Evolutionary conservation across 1,140 invertebrate species (phyloP), one percentile per base, ranked within the genome.

Genomic region (Platyura marginata): DNA sequence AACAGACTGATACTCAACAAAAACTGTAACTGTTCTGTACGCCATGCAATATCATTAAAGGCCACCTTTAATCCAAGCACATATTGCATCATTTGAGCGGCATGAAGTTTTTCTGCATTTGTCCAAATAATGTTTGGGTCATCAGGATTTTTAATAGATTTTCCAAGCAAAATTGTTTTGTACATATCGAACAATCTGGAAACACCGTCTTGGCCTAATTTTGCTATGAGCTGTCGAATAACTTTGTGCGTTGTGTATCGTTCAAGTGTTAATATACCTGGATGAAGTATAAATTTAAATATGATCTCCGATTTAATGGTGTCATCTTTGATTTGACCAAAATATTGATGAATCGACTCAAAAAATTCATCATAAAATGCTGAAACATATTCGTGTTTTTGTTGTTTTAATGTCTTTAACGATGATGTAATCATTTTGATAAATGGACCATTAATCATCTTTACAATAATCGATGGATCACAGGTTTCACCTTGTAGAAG

Each of bases 201-300:
- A 1, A 81, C 64, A 35, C 74, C 69, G 41, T 70, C 68, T n/a
- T 51, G 49, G 41, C 69, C 66, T 41, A 80, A 61, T 54, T 67
- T 70, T 10, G 60, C 56, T n/a, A 68, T 72, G 29, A 79, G 65
- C 20, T 67, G 61, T 53, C 75, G 74, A 2, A 79, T 54, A 35
- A 79, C 46, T 48, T 69, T 74, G 11, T 66, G 70, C 20, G 70
- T 70, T 21, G 76, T 79, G 21, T 73, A 71, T 56, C 79, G 79
- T 51, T 79, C 73, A 47, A 81, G 75, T 59, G 77, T 73, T 45
- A 81, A 68, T 51, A 72, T 71, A 2, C 78, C 77, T 5, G 76
- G 74, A 55, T 68, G 62, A 23, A 77, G 62, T 21, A 80, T 56
- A 3, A 82, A 52, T 51, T 72, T 76, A 42, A 75, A 71, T 29